Evolutionary conservation across 1,140 invertebrate species (phyloP).

Genomic region (Triops longicaudatus): DNA sequence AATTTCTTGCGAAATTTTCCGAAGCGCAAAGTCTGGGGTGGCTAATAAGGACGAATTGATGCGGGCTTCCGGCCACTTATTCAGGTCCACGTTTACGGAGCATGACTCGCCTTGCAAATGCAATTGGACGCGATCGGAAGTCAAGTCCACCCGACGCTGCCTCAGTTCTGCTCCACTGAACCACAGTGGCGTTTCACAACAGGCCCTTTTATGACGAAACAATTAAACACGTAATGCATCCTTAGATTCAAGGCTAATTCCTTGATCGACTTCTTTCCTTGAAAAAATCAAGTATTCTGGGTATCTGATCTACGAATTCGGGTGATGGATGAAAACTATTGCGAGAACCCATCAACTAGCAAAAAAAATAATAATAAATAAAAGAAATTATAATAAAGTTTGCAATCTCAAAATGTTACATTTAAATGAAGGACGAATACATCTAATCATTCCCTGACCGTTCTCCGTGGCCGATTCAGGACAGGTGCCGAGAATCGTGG

Average conservation of each 20-base stretch:
- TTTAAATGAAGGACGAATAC: neutral
- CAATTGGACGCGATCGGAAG: neutral
- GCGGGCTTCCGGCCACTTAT: slow-evolving; percentile 13
- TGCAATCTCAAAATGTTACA: too few species aligned
- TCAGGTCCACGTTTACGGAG: neutral
- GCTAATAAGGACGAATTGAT: neutral
- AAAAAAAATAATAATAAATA: too few species aligned
- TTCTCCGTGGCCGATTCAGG: neutral
- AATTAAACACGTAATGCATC: too few species aligned
- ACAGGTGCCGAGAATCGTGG: neutral
- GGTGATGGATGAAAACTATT: too few species aligned
- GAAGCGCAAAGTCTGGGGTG: neutral
- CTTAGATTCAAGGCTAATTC: too few species aligned
- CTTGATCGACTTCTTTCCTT: too few species aligned
- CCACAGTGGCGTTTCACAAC: too few species aligned
- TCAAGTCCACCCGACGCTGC: neutral
- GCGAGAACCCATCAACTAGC: too few species aligned
- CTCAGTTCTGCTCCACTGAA: neutral
- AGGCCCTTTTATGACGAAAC: too few species aligned
- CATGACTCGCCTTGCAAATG: neutral
- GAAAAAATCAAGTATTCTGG: too few species aligned
- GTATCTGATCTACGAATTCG: too few species aligned
- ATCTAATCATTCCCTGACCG: neutral
- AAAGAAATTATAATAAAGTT: too few species aligned
- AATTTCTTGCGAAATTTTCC: neutral